Conservation (phyloP, 2,888 invertebrate species). For the Aleiodes testaceus region DNA sequence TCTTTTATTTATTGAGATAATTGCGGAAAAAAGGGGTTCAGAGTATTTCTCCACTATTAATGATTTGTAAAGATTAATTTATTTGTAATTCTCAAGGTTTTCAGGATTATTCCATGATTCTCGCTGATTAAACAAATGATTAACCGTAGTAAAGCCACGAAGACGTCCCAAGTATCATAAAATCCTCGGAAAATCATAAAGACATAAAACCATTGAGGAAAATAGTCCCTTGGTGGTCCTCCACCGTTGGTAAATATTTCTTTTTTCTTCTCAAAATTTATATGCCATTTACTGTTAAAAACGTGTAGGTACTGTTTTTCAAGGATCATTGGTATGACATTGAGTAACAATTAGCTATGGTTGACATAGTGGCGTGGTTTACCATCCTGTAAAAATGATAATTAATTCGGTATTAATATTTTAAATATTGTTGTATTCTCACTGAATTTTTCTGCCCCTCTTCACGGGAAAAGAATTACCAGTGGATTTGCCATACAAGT, state of each 20-base stretch:
- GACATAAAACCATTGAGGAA: slow-evolving; percentile 35
- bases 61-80: no score
- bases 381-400: no score
- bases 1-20: no score
- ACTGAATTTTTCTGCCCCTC: not conserved
- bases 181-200: slow-evolving; percentile 27
- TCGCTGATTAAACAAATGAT: slow-evolving; percentile 16
- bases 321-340: slow-evolving; percentile 1
- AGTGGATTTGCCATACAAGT: slow-evolving; percentile 18
- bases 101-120: no score
- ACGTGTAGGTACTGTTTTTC: slow-evolving; percentile 8
- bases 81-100: no score
- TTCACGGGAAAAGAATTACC: slow-evolving; percentile 8
- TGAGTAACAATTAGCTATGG: slow-evolving; percentile 49
- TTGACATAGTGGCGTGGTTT: slow-evolving; percentile 53
- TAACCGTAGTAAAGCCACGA: slow-evolving; percentile 29
- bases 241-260: slow-evolving; percentile 11
- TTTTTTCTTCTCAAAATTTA: slow-evolving; percentile 20
- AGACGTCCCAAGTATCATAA: slow-evolving; percentile 28
- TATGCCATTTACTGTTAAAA: slow-evolving; percentile 2
- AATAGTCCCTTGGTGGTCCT: slow-evolving; percentile 30
- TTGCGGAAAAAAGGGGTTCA: no score
- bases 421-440: not conserved
- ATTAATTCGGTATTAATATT: no score
- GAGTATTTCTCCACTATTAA: no score